Base-by-base conservation (phyloP, 2,888 invertebrate genomes). In the Caenorhabditis panamensis region DNA sequence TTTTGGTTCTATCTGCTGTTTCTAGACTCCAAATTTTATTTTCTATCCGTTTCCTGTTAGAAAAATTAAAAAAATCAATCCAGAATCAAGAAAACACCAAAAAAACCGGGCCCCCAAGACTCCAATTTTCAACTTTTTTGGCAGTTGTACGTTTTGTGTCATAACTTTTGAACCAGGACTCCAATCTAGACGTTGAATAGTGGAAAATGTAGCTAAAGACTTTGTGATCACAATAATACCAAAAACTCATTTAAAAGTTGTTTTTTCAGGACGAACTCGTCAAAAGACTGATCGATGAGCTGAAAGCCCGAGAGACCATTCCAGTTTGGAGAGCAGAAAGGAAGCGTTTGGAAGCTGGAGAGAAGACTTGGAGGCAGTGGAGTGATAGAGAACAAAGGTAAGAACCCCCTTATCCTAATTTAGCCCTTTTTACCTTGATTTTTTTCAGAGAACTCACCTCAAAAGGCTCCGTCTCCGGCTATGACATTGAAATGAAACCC, bases 321-420 rank as follows among this genome's bases (percentile, higher is more conserved):
- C 47, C 72, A 0, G 78, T 83, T 0, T 85, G 85, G 85, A 31
- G 79, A 51, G 68, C 82, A 3, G 83, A 85, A 49, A 63, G 80
- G 47, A 81, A 77, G 44, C 58, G 82, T 18, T 26, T 79, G 2
- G 81, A 82, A 31, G 31, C 66, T 22, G 71, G 66, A 41, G 80
- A 78, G 31, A 64, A 69, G 31, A 59, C 72, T 41, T 76, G 72
- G 58, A 20, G 41, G 0, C 36, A 67, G 22, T 84, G 82, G 82
- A 84, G 56, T 18, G 82, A 81, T 13, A 37, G 68, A 16, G 79
- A 84, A 54, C 11, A 44, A 37, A 75, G 73, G 79, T 83, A 18
- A 36, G 20, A 53, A 4, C n/a, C 1, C 8, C 26, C 28, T 26
- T 6, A 26, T 6, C 31, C 49, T 5, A 49, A 18, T 49, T 49